These are phyloP conservation scores for Vanessa atalanta DNA, from an alignment of 1,140 invertebrate genomes.

Conservation along the genomic window DNA sequence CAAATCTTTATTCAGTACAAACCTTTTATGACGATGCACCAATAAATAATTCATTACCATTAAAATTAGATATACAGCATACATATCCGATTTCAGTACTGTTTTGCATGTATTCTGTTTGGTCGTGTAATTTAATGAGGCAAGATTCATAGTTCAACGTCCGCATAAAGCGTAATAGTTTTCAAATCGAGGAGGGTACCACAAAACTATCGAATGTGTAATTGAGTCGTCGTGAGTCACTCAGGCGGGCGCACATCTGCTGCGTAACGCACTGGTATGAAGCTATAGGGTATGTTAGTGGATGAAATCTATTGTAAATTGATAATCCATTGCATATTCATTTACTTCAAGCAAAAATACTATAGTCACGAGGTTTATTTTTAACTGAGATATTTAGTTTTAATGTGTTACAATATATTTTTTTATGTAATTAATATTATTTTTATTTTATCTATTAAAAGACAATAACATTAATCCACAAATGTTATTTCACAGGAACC, in stretches of 20 bases:
- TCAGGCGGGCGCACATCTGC: slow-evolving; percentile 64
- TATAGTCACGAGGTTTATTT: too few species aligned
- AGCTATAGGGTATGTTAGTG: not conserved
- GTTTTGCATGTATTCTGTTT: slow-evolving; percentile 18
- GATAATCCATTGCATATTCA: too few species aligned
- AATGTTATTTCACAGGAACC: too few species aligned
- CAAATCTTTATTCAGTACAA: not conserved
- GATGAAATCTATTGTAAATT: not conserved
- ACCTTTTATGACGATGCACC: slow-evolving; percentile 4
- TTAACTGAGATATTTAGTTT: too few species aligned
- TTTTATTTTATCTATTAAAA: too few species aligned
- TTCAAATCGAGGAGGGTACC: slow-evolving; percentile 55
- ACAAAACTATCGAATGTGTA: slow-evolving; percentile 77
- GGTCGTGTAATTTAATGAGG: slow-evolving; percentile 25
- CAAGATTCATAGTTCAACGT: slow-evolving; percentile 49
- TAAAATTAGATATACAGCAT: slow-evolving; percentile 10
- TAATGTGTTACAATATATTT: too few species aligned
- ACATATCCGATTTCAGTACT: slow-evolving; percentile 21
- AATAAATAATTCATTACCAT: slow-evolving; percentile 12
- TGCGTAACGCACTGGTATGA: slow-evolving; percentile 60
- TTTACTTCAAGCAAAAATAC: too few species aligned
- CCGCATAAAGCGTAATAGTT: slow-evolving; percentile 61
- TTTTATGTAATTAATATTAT: too few species aligned
- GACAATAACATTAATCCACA: too few species aligned
- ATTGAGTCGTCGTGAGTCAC: slow-evolving; percentile 78